Evolutionary conservation across 2,113 vertebrate species (phyloP).

Genomic region (Poeciliopsis retropinna): DNA sequence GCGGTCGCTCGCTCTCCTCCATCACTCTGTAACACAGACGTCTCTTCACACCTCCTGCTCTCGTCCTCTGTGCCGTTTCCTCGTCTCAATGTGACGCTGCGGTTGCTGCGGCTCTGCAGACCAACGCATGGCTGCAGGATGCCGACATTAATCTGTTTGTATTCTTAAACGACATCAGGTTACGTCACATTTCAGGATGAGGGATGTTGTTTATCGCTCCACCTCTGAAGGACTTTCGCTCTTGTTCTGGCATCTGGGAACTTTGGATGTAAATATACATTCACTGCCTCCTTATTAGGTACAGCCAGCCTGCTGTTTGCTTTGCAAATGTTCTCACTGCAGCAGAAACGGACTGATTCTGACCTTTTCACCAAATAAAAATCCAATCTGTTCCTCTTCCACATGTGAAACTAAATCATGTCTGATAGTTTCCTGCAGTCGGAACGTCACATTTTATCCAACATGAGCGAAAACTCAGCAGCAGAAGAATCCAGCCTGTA

Average conservation of each 20-base stretch:
- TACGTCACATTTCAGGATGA: neutral
- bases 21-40: constrained; percentile 39
- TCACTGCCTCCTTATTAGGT: too few relatives aligned
- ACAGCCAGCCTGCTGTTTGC: too few relatives aligned
- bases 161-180: neutral
- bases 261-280: too few relatives aligned
- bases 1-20: neutral
- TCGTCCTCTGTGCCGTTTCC: neutral
- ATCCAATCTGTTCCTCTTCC: too few relatives aligned
- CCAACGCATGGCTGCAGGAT: constrained; percentile 2
- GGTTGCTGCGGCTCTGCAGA: constrained; percentile 18
- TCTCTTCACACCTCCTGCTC: constrained; percentile 16
- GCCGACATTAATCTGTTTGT: neutral
- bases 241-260: neutral
- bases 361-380: too few relatives aligned
- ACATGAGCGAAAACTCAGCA: too few relatives aligned
- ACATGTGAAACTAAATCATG: too few relatives aligned
- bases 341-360: too few relatives aligned
- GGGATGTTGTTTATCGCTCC: neutral
- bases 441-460: too few relatives aligned
- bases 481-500: too few relatives aligned
- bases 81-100: neutral
- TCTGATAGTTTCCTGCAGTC: too few relatives aligned
- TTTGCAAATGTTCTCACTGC: too few relatives aligned
- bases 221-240: neutral